A percentile compares a stretch with the other conserved stretches of the same genome.
phyloP scores from a whole-genome alignment of 1,140 invertebrate species.

The Bombus balteatus region DNA sequence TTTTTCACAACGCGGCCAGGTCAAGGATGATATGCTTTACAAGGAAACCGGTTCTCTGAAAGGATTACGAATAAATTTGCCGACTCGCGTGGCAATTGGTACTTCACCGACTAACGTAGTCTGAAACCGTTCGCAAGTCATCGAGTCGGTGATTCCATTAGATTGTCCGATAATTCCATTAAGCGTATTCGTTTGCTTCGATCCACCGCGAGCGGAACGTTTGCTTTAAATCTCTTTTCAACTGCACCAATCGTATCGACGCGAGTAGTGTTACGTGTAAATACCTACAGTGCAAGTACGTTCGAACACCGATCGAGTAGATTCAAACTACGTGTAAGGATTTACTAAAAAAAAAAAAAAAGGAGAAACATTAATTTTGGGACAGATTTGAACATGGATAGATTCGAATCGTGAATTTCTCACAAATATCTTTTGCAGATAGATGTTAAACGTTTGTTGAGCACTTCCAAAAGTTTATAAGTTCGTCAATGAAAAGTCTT shows the following conservation, averaged over 20 bases:
- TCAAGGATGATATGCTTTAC: constrained; percentile 46
- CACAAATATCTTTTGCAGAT: too few species aligned
- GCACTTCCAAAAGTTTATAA: too few species aligned
- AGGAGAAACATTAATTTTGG: not conserved
- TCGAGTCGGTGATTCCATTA: constrained; percentile 2
- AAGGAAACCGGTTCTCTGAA: constrained; percentile 39
- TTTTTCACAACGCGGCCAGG: not conserved
- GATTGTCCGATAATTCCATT: not conserved
- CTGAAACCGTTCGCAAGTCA: constrained; percentile 19
- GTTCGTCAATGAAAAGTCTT: too few species aligned
- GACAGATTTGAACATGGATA: too few species aligned
- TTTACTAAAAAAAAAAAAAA: not conserved
- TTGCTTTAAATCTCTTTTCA: not conserved
- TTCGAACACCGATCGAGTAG: not conserved
- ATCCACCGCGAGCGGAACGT: not conserved
- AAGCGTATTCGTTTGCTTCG: not conserved
- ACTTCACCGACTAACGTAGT: not conserved
- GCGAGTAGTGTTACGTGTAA: too few species aligned
- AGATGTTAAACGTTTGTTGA: too few species aligned
- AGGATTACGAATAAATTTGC: constrained; percentile 37
- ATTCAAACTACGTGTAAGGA: not conserved
- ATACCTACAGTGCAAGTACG: not conserved
- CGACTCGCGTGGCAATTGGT: constrained; percentile 29
- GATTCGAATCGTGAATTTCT: too few species aligned
- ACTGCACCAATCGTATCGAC: not conserved